Percentiles rank a stretch among this genome's conserved stretches.
These are phyloP conservation scores for Lepidochitona cinerea DNA, from an alignment of 2,888 invertebrate species.

Conservation along the genomic window DNA sequence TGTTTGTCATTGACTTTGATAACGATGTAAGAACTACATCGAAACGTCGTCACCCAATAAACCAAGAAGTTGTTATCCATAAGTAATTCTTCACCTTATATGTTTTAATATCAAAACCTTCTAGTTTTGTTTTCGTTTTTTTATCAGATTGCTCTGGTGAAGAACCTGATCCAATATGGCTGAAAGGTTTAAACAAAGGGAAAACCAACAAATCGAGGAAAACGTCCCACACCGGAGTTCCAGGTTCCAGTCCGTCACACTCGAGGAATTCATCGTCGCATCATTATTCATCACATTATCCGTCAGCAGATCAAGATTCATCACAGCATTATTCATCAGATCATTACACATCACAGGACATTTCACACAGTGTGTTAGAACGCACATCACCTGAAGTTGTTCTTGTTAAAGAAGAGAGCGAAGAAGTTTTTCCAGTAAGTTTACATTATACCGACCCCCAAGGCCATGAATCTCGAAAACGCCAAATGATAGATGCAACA, in stretches of 20 bases:
- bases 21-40: no score
- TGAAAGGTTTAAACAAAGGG: neutral
- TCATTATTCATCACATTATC: neutral
- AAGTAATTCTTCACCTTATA: no score
- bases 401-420: neutral
- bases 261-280: neutral
- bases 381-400: neutral
- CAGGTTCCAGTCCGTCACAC: neutral
- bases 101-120: no score
- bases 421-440: neutral
- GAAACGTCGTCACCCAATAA: no score
- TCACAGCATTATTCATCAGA: neutral
- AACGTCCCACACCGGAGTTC: neutral
- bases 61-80: no score
- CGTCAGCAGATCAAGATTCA: neutral
- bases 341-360: neutral
- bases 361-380: neutral
- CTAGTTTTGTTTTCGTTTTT: neutral
- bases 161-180: neutral
- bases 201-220: neutral
- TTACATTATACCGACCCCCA: no score
- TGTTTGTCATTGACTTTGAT: no score
- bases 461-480: neutral
- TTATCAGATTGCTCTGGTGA: neutral
- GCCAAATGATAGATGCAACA: neutral